phyloP scores from a whole-genome alignment of 2,113 vertebrate species.

The Physeter macrocephalus region DNA sequence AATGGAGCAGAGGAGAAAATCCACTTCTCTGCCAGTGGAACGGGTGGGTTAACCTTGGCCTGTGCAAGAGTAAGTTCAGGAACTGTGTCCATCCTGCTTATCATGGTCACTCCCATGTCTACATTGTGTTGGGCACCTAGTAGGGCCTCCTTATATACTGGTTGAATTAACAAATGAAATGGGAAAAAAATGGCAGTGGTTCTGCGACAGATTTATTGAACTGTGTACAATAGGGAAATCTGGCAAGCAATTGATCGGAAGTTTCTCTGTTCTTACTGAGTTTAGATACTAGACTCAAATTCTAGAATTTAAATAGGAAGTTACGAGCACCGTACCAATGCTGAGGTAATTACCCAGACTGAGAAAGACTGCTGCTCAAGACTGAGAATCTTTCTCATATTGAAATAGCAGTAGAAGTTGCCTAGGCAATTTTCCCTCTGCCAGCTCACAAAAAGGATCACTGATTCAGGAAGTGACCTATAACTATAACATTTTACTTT shows the following conservation, averaged over 20 bases:
- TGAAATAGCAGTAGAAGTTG: not conserved
- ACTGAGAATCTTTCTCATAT: not conserved
- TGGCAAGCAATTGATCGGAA: not conserved
- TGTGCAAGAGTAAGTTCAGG: not conserved
- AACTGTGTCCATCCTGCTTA: not conserved
- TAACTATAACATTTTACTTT: slow-evolving; percentile 3
- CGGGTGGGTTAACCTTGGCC: not conserved
- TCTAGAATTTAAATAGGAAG: slow-evolving; percentile 17
- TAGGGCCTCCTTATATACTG: not conserved
- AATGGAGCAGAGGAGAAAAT: not conserved
- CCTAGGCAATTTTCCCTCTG: not conserved
- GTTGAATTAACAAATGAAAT: not conserved
- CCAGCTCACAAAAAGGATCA: not conserved
- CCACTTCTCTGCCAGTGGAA: not conserved
- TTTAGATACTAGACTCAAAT: not conserved
- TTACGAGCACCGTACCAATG: not conserved
- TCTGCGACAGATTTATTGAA: not conserved
- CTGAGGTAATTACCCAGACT: not conserved
- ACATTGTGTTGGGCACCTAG: not conserved
- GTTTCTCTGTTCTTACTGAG: not conserved
- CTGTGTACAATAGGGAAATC: not conserved
- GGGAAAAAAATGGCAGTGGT: not conserved
- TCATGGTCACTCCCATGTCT: not conserved
- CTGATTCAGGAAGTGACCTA: not conserved
- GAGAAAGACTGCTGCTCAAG: not conserved